Base-by-base conservation (phyloP, 2,888 invertebrate species). In the Mythimna lalbum region DNA sequence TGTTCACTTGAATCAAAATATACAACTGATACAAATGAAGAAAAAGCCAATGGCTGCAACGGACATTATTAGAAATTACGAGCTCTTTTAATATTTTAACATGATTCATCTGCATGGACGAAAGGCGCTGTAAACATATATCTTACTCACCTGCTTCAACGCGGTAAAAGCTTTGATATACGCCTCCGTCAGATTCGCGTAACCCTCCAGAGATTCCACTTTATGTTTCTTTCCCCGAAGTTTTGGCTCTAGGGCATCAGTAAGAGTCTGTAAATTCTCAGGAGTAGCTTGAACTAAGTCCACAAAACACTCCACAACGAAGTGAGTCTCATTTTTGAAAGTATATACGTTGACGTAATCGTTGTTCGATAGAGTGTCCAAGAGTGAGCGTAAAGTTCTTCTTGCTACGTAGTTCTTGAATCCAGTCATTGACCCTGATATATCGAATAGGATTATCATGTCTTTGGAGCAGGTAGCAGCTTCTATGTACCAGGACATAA, bases 381-480 rank as follows among this genome's bases (percentile, higher is more conserved):
- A 93, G 73, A 99, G 97, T 53, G 98, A 98, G 72, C 97, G 96
- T 31, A 99, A 97, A 1, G 99, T 99, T 87, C 98, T 97, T 86
- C 98, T 97, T 19, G 99, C 99, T 49, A 98, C 97, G 85, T 97
- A 97, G 89, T 97, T 96, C 66, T 97, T 96, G 80, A 97, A 97
- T 0, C 99, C 99, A 43, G 97, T 98, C 99, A 99, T 99, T 27
- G 99, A 99, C 23, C 99, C 99, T 62, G 99, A 99, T 69, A 98
- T 97, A 91, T 99, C 99, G 76, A 99, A 96, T 67, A 99, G 96
- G 73, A 99, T 99, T 39, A 99, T 97, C 85, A 99, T 98, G 89
- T 99, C 99, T 94, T 99, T 99, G 12, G 99, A 99, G 87, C 99
- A 99, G 0, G 99, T 99, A 0, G 99, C 99, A 0, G 99, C 99